These are phyloP conservation scores for Ammospiza nelsoni DNA, from an alignment of 2,113 vertebrate genomes.

Conservation along the genomic window DNA sequence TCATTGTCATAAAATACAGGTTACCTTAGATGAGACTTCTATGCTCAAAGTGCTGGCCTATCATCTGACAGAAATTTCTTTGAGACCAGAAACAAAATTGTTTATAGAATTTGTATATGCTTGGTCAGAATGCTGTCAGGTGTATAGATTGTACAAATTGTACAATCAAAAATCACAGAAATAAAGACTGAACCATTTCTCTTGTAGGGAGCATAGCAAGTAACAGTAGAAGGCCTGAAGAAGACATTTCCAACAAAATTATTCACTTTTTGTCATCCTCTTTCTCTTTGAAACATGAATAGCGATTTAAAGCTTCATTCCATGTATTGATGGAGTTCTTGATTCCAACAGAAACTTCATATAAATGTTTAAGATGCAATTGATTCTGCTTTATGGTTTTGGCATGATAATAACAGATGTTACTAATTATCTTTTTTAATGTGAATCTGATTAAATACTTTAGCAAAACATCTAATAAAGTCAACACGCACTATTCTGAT, in stretches of 20 bases:
- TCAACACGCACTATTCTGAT: background rate
- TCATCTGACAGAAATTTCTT: background rate
- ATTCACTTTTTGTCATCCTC: background rate
- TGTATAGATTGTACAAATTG: background rate
- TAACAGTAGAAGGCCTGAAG: background rate
- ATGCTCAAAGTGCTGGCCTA: background rate
- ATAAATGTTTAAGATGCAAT: background rate
- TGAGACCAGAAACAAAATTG: background rate
- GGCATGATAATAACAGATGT: background rate
- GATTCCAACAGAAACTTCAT: background rate
- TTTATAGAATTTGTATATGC: background rate
- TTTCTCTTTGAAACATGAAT: background rate
- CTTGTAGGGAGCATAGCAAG: background rate
- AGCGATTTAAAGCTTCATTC: background rate
- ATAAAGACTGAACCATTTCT: background rate
- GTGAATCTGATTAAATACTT: background rate
- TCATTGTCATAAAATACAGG: background rate
- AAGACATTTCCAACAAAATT: background rate
- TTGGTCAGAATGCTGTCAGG: background rate
- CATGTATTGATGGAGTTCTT: background rate
- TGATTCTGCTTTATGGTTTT: background rate
- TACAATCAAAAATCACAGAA: background rate
- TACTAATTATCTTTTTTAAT: background rate
- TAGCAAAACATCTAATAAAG: background rate
- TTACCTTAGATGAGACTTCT: background rate